Conservation (phyloP, 2,888 invertebrate species). For the Hirtodrosophila duncani region DNA sequence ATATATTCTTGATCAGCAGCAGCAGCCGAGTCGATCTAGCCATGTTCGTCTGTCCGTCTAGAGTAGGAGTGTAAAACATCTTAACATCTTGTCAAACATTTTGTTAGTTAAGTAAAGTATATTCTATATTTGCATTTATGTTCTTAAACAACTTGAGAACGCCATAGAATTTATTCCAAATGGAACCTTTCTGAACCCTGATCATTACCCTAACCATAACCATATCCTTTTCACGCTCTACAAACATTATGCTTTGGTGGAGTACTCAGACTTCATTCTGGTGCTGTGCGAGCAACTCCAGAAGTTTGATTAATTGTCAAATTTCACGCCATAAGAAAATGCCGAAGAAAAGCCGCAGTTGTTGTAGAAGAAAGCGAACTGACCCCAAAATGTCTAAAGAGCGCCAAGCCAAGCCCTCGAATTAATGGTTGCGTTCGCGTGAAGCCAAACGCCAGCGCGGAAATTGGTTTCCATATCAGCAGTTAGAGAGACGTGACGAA, state of each 20-base stretch:
- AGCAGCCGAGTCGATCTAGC: too few relatives aligned
- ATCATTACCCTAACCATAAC: constrained; percentile 13
- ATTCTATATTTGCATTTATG: too few relatives aligned
- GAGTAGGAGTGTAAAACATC: too few relatives aligned
- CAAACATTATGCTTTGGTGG: constrained; percentile 13
- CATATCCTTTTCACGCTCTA: constrained; percentile 68
- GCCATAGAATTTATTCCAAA: too few relatives aligned
- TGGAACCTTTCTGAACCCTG: too few relatives aligned
- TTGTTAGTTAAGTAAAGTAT: too few relatives aligned
- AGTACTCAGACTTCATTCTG: constrained; percentile 4
- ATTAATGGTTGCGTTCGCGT: constrained; percentile 54
- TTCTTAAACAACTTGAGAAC: too few relatives aligned
- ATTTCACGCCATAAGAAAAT: constrained; percentile 75
- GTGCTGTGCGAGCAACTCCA: constrained; percentile 55
- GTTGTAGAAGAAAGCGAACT: constrained; percentile 38
- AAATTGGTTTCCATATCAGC: constrained; percentile 41
- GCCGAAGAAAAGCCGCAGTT: constrained; percentile 29
- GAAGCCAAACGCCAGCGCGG: constrained; percentile 63
- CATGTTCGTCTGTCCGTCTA: too few relatives aligned
- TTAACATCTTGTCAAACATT: constrained; percentile 12
- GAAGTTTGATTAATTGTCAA: constrained; percentile 78
- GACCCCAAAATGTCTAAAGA: constrained; percentile 29
- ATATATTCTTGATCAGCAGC: too few relatives aligned
- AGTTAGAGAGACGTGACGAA: constrained; percentile 46
- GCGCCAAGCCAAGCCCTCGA: constrained; percentile 56